Percentiles rank a stretch among this genome's conserved stretches.
Conservation (phyloP, 2,113 vertebrate species). For the Tragelaphus scriptus region DNA sequence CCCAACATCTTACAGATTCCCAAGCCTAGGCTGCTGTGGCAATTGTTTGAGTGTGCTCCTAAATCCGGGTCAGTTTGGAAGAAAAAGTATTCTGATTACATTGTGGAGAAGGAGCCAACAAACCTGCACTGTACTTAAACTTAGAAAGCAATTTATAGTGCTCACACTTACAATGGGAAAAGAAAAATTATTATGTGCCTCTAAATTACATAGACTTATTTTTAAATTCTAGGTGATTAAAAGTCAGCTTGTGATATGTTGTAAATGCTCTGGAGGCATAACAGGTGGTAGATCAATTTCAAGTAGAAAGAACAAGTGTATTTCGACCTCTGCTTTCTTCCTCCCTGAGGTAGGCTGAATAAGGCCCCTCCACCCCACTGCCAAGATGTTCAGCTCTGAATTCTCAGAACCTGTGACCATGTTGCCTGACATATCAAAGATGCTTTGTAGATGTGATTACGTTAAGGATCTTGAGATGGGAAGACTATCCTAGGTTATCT, state of each 20-base stretch:
- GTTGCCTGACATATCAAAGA: background rate
- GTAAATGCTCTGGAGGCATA: background rate
- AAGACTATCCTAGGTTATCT: background rate
- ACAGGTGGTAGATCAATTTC: background rate
- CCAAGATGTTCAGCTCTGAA: background rate
- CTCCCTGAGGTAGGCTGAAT: background rate
- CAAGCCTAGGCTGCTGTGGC: background rate
- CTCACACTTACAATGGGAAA: constrained; percentile 23
- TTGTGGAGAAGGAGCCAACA: background rate
- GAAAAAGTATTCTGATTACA: background rate
- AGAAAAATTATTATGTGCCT: constrained; percentile 45
- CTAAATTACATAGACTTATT: constrained; percentile 38
- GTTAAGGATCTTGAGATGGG: background rate
- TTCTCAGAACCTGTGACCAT: constrained; percentile 3
- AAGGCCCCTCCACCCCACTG: background rate
- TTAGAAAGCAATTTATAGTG: constrained; percentile 34
- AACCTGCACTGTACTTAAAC: background rate
- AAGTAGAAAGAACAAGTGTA: constrained; percentile 3
- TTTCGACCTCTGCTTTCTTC: constrained; percentile 9
- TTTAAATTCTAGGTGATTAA: constrained; percentile 44
- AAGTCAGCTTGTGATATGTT: background rate
- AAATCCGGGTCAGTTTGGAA: constrained; percentile 7
- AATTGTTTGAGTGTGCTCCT: background rate
- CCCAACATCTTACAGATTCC: background rate
- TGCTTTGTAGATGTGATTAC: background rate